Evolutionary conservation across 2,888 invertebrate genomes (phyloP), one percentile per base, ranked within the genome.

Genomic region (Leptogaster cylindrica): DNA sequence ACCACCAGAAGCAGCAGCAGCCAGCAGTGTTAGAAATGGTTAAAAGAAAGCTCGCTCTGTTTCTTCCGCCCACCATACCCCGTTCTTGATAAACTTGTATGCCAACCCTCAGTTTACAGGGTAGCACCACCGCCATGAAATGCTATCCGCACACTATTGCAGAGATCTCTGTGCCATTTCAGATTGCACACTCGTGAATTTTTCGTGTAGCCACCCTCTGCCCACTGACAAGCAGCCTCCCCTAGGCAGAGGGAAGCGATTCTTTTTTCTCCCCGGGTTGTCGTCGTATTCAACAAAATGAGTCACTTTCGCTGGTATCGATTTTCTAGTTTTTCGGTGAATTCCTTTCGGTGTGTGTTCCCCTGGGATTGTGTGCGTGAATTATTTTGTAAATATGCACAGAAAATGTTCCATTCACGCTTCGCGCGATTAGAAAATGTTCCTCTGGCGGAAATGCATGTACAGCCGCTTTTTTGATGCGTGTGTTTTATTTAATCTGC

Each of bases 231-330:
- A 10, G n/a, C 7, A 7, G 41, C 10, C 23, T 20, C 14, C 41
- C 27, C 25, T 10, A 6, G 27, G 41, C 39, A 41, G 41, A 39
- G 41, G 58, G 27, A 14, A 23, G 10, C 52, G 8, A 10, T 25
- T 25, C 44, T 61, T 61, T 61, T 61, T 61, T 61, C 67, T 61
- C 48, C 46, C 25, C 39, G 36, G 52, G 31, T 20, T 31, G 20
- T 46, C 66, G 67, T 52, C 61, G 48, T 70, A 46, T 64, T 48
- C 39, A n/a, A 68, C 33, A 67, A 69, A 72, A 73, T 73, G 73
- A 73, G 73, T 73, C 73, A 73, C 72, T 73, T 72, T 72, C 73
- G 72, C 71, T 71, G 67, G 68, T 72, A 73, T 73, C 68, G 73
- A 73, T 72, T 72, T 72, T 72, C 67, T 70, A 70, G 67, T 67